These are phyloP conservation scores for Cyphomyrus plagiostoma DNA, from an alignment of 2,113 vertebrate genomes.

Conservation along the genomic window DNA sequence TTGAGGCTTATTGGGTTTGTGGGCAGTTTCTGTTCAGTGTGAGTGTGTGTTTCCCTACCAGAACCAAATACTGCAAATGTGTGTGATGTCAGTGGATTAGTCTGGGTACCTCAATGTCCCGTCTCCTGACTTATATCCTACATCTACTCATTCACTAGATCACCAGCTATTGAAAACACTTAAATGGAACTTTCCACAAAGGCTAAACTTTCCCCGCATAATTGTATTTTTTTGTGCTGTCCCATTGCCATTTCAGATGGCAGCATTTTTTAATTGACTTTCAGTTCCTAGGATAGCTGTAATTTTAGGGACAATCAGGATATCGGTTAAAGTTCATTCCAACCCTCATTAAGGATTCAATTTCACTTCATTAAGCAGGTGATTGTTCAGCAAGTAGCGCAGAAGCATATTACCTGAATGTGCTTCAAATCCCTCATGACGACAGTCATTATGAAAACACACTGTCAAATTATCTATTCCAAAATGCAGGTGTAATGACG, in stretches of 20 bases:
- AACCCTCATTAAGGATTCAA: not conserved
- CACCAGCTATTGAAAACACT: not conserved
- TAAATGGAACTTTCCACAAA: not conserved
- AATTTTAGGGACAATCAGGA: not conserved
- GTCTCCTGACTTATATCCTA: not conserved
- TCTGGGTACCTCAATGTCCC: not conserved
- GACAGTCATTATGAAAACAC: not conserved
- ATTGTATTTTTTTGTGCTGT: not conserved
- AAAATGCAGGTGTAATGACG: not conserved
- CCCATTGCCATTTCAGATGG: not conserved
- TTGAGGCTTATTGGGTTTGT: not conserved
- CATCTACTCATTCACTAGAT: not conserved
- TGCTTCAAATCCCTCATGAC: not conserved
- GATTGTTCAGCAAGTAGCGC: not conserved
- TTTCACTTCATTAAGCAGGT: slow-evolving; percentile 2
- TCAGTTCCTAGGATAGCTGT: not conserved
- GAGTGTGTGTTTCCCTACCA: not conserved
- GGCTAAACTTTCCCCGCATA: not conserved
- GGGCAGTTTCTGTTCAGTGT: not conserved
- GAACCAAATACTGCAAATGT: not conserved
- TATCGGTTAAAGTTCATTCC: not conserved
- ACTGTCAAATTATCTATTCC: not conserved
- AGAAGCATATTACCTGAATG: not conserved
- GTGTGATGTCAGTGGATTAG: not conserved
- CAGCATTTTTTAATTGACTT: not conserved